Percentiles rank a stretch among this genome's conserved stretches.
Conservation (phyloP, 2,113 vertebrate genomes). For the Bettongia penicillata region DNA sequence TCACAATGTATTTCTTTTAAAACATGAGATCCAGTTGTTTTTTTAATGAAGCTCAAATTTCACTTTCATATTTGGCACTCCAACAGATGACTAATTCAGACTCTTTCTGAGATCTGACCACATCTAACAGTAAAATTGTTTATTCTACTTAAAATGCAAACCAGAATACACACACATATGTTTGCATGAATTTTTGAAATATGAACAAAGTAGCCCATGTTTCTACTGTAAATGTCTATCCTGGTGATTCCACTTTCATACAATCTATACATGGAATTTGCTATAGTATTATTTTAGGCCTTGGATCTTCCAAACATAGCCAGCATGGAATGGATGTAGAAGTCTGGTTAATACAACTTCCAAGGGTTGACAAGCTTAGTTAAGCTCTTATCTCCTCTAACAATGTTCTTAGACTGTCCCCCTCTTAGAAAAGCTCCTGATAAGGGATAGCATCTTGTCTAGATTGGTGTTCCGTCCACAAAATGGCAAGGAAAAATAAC, state of each 20-base stretch:
- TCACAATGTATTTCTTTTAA: constrained; percentile 75
- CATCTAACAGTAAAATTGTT: constrained; percentile 70
- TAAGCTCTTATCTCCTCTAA: constrained; percentile 2
- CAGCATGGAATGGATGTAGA: background rate
- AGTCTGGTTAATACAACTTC: constrained; percentile 13
- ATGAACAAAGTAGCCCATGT: constrained; percentile 61
- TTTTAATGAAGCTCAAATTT: constrained; percentile 79
- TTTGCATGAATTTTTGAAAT: constrained; percentile 60
- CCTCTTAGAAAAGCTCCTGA: constrained; percentile 27
- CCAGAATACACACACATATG: constrained; percentile 71
- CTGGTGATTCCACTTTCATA: constrained; percentile 35
- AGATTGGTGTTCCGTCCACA: background rate
- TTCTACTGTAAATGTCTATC: constrained; percentile 60
- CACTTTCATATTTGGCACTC: constrained; percentile 77
- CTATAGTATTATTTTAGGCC: background rate
- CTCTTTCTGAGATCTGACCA: constrained; percentile 67
- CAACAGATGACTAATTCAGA: constrained; percentile 77
- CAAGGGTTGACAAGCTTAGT: constrained; percentile 23
- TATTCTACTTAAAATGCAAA: constrained; percentile 72
- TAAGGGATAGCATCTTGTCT: background rate
- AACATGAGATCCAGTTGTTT: constrained; percentile 72
- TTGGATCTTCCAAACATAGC: background rate
- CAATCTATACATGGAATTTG: constrained; percentile 6
- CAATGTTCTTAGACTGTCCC: constrained; percentile 11
- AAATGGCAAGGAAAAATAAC: constrained; percentile 52